A percentile compares a stretch with the other conserved stretches of the same genome.
Evolutionary conservation across 2,888 invertebrate species (phyloP).

Genomic region (Atherix ibis): DNA sequence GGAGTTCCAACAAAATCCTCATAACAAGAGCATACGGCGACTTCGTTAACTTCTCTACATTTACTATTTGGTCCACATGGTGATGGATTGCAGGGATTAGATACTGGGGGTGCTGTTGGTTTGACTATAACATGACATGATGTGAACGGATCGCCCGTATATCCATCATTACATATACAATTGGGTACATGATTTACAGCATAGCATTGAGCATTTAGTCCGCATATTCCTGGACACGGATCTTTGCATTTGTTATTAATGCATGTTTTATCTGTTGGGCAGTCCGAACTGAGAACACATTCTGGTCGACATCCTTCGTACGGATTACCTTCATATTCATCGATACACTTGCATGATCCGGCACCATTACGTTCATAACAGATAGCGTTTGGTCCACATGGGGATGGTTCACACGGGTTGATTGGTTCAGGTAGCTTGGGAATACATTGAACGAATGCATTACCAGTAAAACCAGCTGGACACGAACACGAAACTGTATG

Average conservation of each 20-base stretch:
- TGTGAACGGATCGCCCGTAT: constrained; percentile 57
- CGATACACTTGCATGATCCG: constrained; percentile 64
- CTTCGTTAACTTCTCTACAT: constrained; percentile 52
- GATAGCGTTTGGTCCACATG: constrained; percentile 71
- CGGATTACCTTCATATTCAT: constrained; percentile 71
- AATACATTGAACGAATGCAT: constrained; percentile 67
- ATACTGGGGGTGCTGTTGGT: constrained; percentile 18
- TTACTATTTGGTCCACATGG: constrained; percentile 72
- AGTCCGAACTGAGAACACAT: constrained; percentile 74
- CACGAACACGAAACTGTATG: constrained; percentile 73
- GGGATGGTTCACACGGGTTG: constrained; percentile 71
- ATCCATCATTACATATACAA: constrained; percentile 59
- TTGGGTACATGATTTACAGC: constrained; percentile 77
- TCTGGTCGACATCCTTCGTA: constrained; percentile 77
- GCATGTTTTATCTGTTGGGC: constrained; percentile 67
- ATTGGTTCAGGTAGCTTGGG: constrained; percentile 36
- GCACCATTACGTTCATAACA: constrained; percentile 62
- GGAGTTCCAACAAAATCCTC: constrained; percentile 58
- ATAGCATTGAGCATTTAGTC: constrained; percentile 64
- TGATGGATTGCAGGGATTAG: constrained; percentile 52
- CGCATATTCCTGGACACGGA: constrained; percentile 77
- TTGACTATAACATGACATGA: constrained; percentile 30
- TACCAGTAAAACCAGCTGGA: constrained; percentile 56
- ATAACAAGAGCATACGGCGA: constrained; percentile 64
- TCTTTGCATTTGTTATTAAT: constrained; percentile 68